Evolutionary conservation across 2,888 invertebrate genomes (phyloP).

Genomic region (Nezara viridula): DNA sequence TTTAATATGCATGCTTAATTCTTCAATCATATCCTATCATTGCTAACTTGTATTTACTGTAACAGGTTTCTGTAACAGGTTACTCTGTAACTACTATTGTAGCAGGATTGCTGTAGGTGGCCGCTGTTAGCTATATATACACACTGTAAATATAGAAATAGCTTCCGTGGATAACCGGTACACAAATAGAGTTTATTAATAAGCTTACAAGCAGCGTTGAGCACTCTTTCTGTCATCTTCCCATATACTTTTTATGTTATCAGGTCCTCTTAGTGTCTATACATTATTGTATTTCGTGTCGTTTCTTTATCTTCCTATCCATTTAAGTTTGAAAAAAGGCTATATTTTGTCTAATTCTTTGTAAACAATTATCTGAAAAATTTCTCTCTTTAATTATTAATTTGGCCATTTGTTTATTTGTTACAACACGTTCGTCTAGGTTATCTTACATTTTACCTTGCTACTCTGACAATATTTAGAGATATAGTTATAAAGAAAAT

Average conservation of each 20-base stretch:
- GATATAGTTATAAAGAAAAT: too few relatives aligned
- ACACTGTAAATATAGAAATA: background rate
- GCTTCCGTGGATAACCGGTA: background rate
- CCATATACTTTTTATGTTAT: background rate
- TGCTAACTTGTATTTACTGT: too few relatives aligned
- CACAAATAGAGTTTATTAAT: conserved; percentile 49
- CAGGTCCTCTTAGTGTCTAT: background rate
- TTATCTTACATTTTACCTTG: too few relatives aligned
- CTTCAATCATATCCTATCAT: too few relatives aligned
- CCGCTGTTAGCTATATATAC: background rate
- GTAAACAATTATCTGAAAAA: too few relatives aligned
- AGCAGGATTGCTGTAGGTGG: background rate
- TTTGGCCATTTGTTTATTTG: too few relatives aligned
- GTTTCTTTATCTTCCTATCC: background rate
- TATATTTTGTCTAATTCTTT: too few relatives aligned
- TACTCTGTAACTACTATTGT: background rate
- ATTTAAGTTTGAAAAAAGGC: background rate
- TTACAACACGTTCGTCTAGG: too few relatives aligned
- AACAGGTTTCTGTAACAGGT: background rate
- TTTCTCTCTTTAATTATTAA: too few relatives aligned
- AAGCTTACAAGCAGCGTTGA: background rate
- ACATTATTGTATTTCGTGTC: background rate
- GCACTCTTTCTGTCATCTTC: conserved; percentile 5
- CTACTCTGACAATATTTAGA: too few relatives aligned
- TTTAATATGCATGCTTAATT: too few relatives aligned